These are phyloP conservation scores for Hoplias malabaricus DNA, from an alignment of 2,113 vertebrate genomes.

Conservation along the genomic window DNA sequence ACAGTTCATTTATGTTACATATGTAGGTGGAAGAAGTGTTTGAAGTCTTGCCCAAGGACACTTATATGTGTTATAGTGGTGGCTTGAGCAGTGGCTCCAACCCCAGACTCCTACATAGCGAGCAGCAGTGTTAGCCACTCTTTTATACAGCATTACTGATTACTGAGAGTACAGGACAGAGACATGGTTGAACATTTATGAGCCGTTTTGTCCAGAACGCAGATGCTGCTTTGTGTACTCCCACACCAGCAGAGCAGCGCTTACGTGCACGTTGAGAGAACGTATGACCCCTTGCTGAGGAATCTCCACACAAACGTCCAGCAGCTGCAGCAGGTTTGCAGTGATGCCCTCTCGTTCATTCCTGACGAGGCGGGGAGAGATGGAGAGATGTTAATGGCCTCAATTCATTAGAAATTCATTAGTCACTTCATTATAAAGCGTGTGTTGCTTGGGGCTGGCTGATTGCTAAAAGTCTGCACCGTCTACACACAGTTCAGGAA, in stretches of 20 bases:
- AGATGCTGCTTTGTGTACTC: slow-evolving; percentile 91
- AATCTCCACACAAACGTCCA: slow-evolving; percentile 96
- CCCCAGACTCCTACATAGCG: too few species aligned
- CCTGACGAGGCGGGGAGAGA: slow-evolving; percentile 59
- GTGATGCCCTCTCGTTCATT: slow-evolving; percentile 95
- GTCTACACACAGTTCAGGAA: background rate
- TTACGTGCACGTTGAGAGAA: slow-evolving; percentile 95
- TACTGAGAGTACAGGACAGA: background rate
- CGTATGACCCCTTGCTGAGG: slow-evolving; percentile 92
- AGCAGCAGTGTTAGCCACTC: too few species aligned
- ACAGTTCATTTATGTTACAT: too few species aligned
- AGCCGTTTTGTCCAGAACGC: background rate
- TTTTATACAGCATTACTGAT: too few species aligned
- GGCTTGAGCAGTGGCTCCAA: too few species aligned
- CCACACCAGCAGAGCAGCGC: slow-evolving; percentile 94
- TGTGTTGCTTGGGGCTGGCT: too few species aligned
- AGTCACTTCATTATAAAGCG: too few species aligned
- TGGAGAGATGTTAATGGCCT: background rate
- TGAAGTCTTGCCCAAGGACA: too few species aligned
- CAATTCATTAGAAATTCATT: background rate
- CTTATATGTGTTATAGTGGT: too few species aligned
- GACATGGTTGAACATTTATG: background rate
- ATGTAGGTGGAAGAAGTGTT: too few species aligned
- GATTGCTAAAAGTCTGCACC: background rate
- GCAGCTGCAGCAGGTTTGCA: slow-evolving; percentile 86